A percentile compares a stretch with the other conserved stretches of the same genome.
Evolutionary conservation across 1,140 invertebrate genomes (phyloP).

Genomic region (Pseudomyrmex sp.): DNA sequence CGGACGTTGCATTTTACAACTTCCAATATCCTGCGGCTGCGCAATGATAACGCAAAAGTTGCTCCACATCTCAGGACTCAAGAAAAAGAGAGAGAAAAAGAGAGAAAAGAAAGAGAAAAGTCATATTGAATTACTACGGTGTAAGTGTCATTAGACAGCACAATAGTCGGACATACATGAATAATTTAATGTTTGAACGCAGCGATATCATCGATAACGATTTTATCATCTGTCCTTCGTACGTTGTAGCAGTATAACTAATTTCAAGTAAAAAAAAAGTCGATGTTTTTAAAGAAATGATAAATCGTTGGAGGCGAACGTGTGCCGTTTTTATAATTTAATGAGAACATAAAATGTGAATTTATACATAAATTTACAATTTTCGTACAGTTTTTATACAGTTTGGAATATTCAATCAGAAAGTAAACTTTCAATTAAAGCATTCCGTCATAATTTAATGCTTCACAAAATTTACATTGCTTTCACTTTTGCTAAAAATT

Average conservation of each 20-base stretch:
- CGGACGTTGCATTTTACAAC: background rate
- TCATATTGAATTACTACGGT: background rate
- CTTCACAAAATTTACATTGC: background rate
- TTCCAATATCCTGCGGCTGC: background rate
- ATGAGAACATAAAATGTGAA: no score
- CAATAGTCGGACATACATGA: background rate
- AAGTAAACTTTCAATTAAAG: conserved; percentile 8
- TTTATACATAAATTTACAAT: background rate
- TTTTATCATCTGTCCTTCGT: background rate
- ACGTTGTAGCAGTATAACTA: background rate
- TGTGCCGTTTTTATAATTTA: no score
- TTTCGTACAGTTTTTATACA: background rate
- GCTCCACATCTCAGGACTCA: no score
- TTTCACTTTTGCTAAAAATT: background rate
- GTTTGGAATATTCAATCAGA: background rate
- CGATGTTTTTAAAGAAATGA: background rate
- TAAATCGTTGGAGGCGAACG: background rate
- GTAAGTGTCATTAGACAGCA: background rate
- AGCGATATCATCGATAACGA: conserved; percentile 9
- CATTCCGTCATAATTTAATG: conserved; percentile 11
- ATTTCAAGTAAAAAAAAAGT: background rate
- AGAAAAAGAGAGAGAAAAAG: no score
- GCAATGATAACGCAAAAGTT: background rate
- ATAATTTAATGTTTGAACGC: background rate
- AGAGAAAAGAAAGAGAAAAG: background rate